Percentiles rank a stretch among this genome's conserved stretches.
Conservation (phyloP, 1,140 invertebrate species). For the Drosophila biarmipes region DNA sequence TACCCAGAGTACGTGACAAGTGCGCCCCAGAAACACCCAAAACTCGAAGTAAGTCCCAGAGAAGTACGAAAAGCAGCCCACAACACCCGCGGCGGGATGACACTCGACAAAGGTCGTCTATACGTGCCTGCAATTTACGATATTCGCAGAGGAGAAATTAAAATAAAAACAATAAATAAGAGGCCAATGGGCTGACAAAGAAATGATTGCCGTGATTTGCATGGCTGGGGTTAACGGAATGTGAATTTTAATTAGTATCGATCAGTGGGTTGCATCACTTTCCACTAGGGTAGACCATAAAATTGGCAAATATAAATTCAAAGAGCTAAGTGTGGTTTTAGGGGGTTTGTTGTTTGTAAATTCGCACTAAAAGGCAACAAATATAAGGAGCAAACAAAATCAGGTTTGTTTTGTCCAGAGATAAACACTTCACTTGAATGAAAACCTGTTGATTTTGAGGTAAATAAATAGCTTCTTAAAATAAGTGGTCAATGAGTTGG, state of each 20-base stretch:
- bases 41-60: conserved; percentile 26
- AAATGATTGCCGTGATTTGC: conserved; percentile 61
- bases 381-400: background rate
- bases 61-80: conserved; percentile 12
- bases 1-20: conserved; percentile 56
- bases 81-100: conserved; percentile 35
- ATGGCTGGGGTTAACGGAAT: conserved; percentile 49
- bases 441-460: background rate
- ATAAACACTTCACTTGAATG: background rate
- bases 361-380: background rate
- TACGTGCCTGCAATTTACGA: conserved; percentile 63
- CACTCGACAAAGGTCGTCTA: conserved; percentile 33
- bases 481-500: no score
- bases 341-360: background rate
- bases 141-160: conserved; percentile 30
- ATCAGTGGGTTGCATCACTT: conserved; percentile 49
- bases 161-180: conserved; percentile 37
- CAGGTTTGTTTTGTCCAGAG: background rate
- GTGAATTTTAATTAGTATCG: conserved; percentile 46
- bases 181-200: conserved; percentile 17
- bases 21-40: conserved; percentile 61
- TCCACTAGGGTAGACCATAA: conserved; percentile 2
- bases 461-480: no score
- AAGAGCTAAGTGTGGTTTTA: background rate
- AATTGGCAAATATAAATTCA: conserved; percentile 4